A percentile compares a stretch with the other conserved stretches of the same genome.
phyloP scores from a whole-genome alignment of 2,113 vertebrate species.

The Rhodinocichla rosea region DNA sequence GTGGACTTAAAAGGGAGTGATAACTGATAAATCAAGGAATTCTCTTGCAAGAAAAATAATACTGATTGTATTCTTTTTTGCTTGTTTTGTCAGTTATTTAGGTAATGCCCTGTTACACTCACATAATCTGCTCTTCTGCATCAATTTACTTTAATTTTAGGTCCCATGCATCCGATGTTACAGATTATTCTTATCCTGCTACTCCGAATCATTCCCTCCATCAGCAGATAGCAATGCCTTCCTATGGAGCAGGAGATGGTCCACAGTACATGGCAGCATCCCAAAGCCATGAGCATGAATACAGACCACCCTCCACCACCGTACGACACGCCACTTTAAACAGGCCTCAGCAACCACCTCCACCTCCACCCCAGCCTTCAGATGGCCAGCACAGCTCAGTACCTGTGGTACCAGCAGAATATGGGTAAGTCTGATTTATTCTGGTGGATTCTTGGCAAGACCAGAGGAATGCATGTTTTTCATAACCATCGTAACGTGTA shows the following conservation, averaged over 20 bases:
- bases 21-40: background rate
- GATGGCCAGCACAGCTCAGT: slow-evolving; percentile 81
- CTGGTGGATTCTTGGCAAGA: background rate
- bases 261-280: slow-evolving; percentile 64
- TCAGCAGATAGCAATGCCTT: slow-evolving; percentile 77
- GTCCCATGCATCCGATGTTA: slow-evolving; percentile 84
- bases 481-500: fast-evolving
- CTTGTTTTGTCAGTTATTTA: background rate
- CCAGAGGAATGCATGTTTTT: background rate
- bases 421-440: slow-evolving; percentile 77
- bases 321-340: slow-evolving; percentile 85
- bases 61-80: background rate
- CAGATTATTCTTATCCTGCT: slow-evolving; percentile 87
- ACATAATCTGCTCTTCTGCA: background rate
- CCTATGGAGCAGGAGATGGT: slow-evolving; percentile 66
- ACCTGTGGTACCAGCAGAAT: slow-evolving; percentile 80
- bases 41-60: background rate
- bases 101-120: background rate
- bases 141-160: slow-evolving; percentile 69
- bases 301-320: slow-evolving; percentile 79
- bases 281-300: slow-evolving; percentile 84
- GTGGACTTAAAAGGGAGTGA: background rate
- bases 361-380: slow-evolving; percentile 83
- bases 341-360: slow-evolving; percentile 88
- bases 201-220: slow-evolving; percentile 91